Evolutionary conservation across 2,113 vertebrate species (phyloP).

Genomic region (Scophthalmus maximus): DNA sequence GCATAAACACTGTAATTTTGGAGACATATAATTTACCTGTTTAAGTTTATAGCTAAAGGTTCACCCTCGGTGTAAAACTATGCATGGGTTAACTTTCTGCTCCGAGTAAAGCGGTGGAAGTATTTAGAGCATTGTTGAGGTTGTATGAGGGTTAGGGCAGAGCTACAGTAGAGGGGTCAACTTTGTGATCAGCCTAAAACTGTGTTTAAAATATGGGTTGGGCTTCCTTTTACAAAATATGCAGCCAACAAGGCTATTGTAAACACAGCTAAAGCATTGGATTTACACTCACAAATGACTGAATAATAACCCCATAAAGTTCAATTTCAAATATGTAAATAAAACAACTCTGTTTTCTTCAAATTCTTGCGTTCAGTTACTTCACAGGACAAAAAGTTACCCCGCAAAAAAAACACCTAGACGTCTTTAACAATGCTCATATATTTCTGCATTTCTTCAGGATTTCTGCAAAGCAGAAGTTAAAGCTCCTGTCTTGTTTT

Average conservation of each 20-base stretch:
- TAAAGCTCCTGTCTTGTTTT: no score
- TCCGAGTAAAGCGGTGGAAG: constrained; percentile 33
- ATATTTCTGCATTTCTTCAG: not conserved
- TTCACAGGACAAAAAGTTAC: no score
- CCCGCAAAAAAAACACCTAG: no score
- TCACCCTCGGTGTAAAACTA: constrained; percentile 58
- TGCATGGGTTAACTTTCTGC: constrained; percentile 46
- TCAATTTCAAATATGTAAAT: constrained; percentile 29
- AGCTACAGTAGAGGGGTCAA: constrained; percentile 28
- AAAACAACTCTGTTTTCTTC: constrained; percentile 8
- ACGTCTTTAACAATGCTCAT: no score
- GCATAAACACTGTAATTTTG: constrained; percentile 72
- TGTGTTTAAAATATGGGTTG: constrained; percentile 32
- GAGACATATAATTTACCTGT: constrained; percentile 72
- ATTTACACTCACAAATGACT: constrained; percentile 15
- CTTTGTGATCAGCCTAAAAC: constrained; percentile 21
- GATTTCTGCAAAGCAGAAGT: not conserved
- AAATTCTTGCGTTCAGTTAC: no score
- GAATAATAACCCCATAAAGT: constrained; percentile 12
- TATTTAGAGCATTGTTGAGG: constrained; percentile 39
- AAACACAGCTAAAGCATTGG: constrained; percentile 28
- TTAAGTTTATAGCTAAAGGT: constrained; percentile 66
- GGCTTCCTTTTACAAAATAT: constrained; percentile 20
- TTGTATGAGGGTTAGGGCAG: constrained; percentile 15
- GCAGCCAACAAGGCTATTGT: not conserved